phyloP scores from a whole-genome alignment of 2,888 invertebrate species.

The Tetropium fuscum region DNA sequence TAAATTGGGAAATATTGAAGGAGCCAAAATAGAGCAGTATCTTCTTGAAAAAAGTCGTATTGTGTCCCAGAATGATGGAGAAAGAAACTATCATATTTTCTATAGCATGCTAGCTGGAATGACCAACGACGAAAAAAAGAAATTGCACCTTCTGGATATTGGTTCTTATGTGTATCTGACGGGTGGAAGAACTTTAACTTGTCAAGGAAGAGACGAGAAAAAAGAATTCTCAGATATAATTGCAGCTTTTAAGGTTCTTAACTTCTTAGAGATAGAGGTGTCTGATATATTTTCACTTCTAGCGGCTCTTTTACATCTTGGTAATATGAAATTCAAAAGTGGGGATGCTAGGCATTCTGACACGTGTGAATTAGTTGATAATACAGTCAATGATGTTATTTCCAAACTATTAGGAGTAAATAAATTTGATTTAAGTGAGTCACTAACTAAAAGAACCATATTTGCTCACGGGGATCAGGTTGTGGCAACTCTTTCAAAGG shows the following conservation, averaged over 20 bases:
- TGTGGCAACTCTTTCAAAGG: slow-evolving; percentile 79
- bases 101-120: slow-evolving; percentile 91
- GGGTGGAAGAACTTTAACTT: slow-evolving; percentile 79
- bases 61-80: slow-evolving; percentile 88
- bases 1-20: slow-evolving; percentile 85
- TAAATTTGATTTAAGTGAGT: slow-evolving; percentile 77
- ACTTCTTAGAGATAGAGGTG: slow-evolving; percentile 86
- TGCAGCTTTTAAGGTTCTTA: slow-evolving; percentile 93
- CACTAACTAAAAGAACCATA: slow-evolving; percentile 88
- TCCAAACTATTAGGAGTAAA: slow-evolving; percentile 80
- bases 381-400: slow-evolving; percentile 75
- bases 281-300: slow-evolving; percentile 88
- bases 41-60: slow-evolving; percentile 94
- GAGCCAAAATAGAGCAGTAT: slow-evolving; percentile 95
- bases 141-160: slow-evolving; percentile 76
- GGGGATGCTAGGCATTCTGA: slow-evolving; percentile 84
- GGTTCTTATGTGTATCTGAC: slow-evolving; percentile 78
- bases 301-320: slow-evolving; percentile 90
- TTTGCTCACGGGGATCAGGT: slow-evolving; percentile 87
- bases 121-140: slow-evolving; percentile 81
- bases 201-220: slow-evolving; percentile 87
- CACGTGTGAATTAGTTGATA: slow-evolving; percentile 85
- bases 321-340: slow-evolving; percentile 88
- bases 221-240: slow-evolving; percentile 89
- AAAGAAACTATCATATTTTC: slow-evolving; percentile 96